Evolutionary conservation across 2,888 invertebrate genomes (phyloP).

Genomic region (Lacanobia wlatinum): DNA sequence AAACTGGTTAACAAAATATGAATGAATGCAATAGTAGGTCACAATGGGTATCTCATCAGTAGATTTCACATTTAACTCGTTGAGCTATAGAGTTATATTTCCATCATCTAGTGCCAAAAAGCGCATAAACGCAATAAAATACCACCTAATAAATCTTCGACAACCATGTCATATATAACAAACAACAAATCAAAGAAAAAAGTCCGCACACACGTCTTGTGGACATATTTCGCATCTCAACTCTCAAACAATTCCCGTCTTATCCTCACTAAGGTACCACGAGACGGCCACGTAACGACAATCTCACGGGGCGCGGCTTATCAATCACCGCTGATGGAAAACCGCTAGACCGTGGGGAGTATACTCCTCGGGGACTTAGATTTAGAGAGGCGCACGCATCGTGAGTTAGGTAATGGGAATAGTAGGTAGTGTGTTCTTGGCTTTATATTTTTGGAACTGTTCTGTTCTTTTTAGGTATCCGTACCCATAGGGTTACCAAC

Average conservation of each 20-base stretch:
- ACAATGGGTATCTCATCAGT: background rate
- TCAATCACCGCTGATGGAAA: conserved; percentile 85
- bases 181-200: background rate
- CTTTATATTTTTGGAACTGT: background rate
- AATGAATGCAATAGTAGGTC: no score
- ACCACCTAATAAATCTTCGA: background rate
- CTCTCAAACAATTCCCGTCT: conserved; percentile 40
- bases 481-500: no score
- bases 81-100: no score
- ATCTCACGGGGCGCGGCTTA: conserved; percentile 78
- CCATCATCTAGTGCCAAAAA: no score
- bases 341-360: conserved; percentile 75
- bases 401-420: conserved; percentile 25
- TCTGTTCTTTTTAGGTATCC: background rate
- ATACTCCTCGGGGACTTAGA: conserved; percentile 57
- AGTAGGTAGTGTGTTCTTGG: conserved; percentile 3
- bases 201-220: background rate
- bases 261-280: conserved; percentile 68
- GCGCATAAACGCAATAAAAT: background rate
- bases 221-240: background rate
- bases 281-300: conserved; percentile 69
- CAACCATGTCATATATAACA: background rate
- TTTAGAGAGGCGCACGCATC: conserved; percentile 56
- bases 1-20: background rate
- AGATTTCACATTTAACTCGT: no score